A percentile compares a stretch with the other conserved stretches of the same genome.
Conservation (phyloP, 2,113 vertebrate species). For the Bubalus kerabau region DNA sequence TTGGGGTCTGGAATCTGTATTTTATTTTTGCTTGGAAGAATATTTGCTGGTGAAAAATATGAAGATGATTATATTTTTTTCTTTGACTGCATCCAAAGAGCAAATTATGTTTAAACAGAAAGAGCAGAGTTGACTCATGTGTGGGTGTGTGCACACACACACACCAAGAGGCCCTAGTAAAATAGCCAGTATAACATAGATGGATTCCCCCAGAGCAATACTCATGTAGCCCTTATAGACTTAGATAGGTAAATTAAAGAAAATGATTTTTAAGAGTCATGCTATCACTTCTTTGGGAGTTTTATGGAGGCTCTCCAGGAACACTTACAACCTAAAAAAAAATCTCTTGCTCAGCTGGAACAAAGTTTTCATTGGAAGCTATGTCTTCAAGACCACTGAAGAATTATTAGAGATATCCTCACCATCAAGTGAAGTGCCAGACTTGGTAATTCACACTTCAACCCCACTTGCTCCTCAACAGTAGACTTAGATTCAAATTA, state of each 20-base stretch:
- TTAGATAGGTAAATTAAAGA: background rate
- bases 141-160: no score
- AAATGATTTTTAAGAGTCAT: background rate
- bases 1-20: background rate
- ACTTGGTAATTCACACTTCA: background rate
- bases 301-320: background rate
- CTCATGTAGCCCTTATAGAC: background rate
- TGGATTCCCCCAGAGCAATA: background rate
- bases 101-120: background rate
- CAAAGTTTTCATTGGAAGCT: slow-evolving; percentile 15
- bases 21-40: background rate
- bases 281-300: background rate
- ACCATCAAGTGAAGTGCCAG: background rate
- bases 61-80: background rate
- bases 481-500: background rate
- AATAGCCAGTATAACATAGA: background rate
- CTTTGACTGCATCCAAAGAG: background rate
- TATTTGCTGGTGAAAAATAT: background rate
- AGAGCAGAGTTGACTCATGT: background rate
- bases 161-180: background rate
- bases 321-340: background rate
- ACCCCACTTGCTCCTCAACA: background rate
- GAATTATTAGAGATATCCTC: background rate
- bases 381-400: background rate
- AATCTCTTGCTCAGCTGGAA: background rate